Evolutionary conservation across 1,140 invertebrate genomes (phyloP).

Genomic region (Achroia grisella): DNA sequence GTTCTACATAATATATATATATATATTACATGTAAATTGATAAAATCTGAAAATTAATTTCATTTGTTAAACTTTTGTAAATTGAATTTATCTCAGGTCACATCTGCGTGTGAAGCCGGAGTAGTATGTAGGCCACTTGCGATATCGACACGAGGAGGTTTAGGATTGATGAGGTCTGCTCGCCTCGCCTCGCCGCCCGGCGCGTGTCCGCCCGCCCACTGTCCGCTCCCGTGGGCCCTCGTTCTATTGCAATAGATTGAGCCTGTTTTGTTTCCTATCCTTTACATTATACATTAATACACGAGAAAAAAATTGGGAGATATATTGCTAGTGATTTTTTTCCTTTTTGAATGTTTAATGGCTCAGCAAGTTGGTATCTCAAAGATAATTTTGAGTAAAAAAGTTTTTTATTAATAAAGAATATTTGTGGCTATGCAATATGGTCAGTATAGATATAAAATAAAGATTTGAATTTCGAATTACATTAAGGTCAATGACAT

Average conservation of each 20-base stretch:
- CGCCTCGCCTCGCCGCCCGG: slow-evolving; percentile 6
- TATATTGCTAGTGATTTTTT: not conserved
- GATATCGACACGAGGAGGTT: slow-evolving; percentile 43
- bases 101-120: slow-evolving; percentile 29
- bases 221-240: slow-evolving; percentile 17
- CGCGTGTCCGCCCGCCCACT: slow-evolving; percentile 18
- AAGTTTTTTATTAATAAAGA: too few species aligned
- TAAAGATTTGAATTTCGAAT: too few species aligned
- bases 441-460: too few species aligned
- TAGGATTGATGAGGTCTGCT: slow-evolving; percentile 48
- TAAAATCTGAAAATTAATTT: too few species aligned
- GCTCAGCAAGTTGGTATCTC: too few species aligned
- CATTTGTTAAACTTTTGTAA: too few species aligned
- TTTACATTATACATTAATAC: not conserved
- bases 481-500: too few species aligned
- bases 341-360: slow-evolving; percentile 4
- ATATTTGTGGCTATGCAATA: too few species aligned
- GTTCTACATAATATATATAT: too few species aligned
- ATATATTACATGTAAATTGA: too few species aligned
- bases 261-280: slow-evolving; percentile 37
- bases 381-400: too few species aligned
- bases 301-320: too few species aligned
- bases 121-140: slow-evolving; percentile 41
- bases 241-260: slow-evolving; percentile 44
- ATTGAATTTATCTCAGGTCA: slow-evolving; percentile 14